These are phyloP conservation scores for Atta texana DNA, from an alignment of 1,140 invertebrate species.

Conservation along the genomic window DNA sequence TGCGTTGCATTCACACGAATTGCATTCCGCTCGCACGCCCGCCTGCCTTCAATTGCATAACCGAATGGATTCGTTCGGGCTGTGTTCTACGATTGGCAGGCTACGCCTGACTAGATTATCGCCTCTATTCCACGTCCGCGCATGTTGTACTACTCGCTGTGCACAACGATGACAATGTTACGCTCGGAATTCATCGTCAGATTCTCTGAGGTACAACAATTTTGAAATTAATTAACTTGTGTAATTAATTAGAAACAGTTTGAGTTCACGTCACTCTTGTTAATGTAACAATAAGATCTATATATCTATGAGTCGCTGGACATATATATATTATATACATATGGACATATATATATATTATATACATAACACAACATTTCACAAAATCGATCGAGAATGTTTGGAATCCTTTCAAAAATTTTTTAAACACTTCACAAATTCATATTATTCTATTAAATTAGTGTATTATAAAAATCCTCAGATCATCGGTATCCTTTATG, in stretches of 20 bases:
- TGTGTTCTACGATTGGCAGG: slow-evolving; percentile 35
- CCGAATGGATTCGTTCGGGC: slow-evolving; percentile 32
- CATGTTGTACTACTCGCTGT: neutral
- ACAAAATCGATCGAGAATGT: neutral
- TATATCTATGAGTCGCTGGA: neutral
- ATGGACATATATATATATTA: too few species aligned
- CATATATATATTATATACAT: too few species aligned
- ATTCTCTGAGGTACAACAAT: neutral
- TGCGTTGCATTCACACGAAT: slow-evolving; percentile 24
- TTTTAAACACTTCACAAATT: neutral
- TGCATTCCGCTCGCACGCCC: slow-evolving; percentile 21
- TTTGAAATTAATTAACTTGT: slow-evolving; percentile 41
- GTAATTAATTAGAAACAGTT: slow-evolving; percentile 20
- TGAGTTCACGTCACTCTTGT: neutral
- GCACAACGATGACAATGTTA: neutral
- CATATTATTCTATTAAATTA: neutral
- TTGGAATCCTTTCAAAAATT: neutral
- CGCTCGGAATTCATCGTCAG: slow-evolving; percentile 19
- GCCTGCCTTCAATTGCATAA: slow-evolving; percentile 52
- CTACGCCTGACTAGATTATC: slow-evolving; percentile 58
- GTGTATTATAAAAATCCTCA: neutral
- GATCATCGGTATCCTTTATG: neutral
- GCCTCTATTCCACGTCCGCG: slow-evolving; percentile 5
- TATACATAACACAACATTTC: neutral
- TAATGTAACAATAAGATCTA: neutral